phyloP scores from a whole-genome alignment of 2,113 vertebrate genomes.

The Saguinus imperator region DNA sequence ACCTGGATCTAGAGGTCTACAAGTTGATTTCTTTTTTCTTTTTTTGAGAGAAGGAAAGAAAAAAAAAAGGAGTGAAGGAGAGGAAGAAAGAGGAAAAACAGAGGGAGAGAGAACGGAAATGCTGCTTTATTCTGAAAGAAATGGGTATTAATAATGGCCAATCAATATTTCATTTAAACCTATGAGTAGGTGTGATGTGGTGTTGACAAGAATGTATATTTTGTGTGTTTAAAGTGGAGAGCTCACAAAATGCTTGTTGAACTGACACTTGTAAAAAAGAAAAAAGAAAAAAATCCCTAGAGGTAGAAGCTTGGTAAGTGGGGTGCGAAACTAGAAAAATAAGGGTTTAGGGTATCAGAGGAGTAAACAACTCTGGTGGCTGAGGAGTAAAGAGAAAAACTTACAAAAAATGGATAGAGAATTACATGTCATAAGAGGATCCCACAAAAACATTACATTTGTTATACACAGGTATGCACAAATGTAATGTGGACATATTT shows the following conservation, averaged over 20 bases:
- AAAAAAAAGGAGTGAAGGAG: too few species aligned
- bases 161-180: too few species aligned
- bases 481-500: background rate
- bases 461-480: background rate
- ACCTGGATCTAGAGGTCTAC: too few species aligned
- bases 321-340: slow-evolving; percentile 17
- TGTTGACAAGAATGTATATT: too few species aligned
- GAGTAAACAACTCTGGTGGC: background rate
- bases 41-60: too few species aligned
- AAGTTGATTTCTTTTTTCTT: too few species aligned
- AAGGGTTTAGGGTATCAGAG: background rate
- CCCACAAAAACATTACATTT: background rate
- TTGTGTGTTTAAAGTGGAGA: too few species aligned
- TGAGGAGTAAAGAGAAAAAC: background rate
- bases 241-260: background rate
- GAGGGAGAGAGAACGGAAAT: too few species aligned
- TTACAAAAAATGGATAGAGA: background rate
- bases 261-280: background rate
- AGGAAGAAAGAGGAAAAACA: too few species aligned
- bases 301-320: background rate
- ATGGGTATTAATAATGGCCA: too few species aligned
- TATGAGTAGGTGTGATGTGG: too few species aligned
- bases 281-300: background rate
- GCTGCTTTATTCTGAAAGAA: too few species aligned
- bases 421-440: slow-evolving; percentile 14